Percentiles rank a stretch among this genome's conserved stretches.
These are phyloP conservation scores for Drosophila erecta DNA, from an alignment of 1,140 invertebrate species.

Conservation along the genomic window DNA sequence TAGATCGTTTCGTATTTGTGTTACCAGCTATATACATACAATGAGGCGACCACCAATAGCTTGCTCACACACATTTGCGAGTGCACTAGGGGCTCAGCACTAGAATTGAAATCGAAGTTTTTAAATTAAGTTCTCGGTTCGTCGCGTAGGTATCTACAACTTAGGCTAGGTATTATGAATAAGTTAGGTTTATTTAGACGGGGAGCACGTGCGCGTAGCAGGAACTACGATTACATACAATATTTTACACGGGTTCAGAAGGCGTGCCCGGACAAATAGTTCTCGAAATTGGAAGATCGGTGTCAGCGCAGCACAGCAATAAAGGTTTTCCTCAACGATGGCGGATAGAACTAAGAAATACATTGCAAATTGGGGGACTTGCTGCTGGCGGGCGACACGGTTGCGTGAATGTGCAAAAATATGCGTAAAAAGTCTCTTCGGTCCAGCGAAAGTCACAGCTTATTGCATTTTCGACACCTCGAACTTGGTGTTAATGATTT, in stretches of 20 bases:
- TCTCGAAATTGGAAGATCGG: slow-evolving; percentile 18
- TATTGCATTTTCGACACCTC: slow-evolving; percentile 96
- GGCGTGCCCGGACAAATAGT: slow-evolving; percentile 1
- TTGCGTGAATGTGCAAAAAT: slow-evolving; percentile 58
- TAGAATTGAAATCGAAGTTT: slow-evolving; percentile 24
- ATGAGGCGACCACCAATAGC: slow-evolving; percentile 32
- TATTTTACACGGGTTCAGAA: slow-evolving; percentile 64
- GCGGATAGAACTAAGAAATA: slow-evolving; percentile 23
- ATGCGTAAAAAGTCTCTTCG: slow-evolving; percentile 64
- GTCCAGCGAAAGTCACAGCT: slow-evolving; percentile 59
- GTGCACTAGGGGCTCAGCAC: slow-evolving; percentile 2
- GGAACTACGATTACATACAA: slow-evolving; percentile 67
- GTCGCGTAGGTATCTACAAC: slow-evolving; percentile 69
- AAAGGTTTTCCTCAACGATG: slow-evolving; percentile 1
- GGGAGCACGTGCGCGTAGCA: slow-evolving; percentile 34
- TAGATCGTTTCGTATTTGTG: slow-evolving; percentile 32
- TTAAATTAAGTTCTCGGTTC: slow-evolving; percentile 35
- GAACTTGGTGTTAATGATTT: slow-evolving; percentile 94
- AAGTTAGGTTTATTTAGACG: slow-evolving; percentile 71
- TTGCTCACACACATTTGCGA: slow-evolving; percentile 1
- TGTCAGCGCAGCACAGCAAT: slow-evolving; percentile 8
- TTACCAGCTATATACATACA: slow-evolving; percentile 72
- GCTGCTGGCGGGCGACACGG: slow-evolving; percentile 10
- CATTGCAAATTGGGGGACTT: slow-evolving; percentile 15
- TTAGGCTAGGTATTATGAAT: slow-evolving; percentile 74